These are phyloP conservation scores for Staurois parvus DNA, from an alignment of 2,797 vertebrate species.

Conservation along the genomic window DNA sequence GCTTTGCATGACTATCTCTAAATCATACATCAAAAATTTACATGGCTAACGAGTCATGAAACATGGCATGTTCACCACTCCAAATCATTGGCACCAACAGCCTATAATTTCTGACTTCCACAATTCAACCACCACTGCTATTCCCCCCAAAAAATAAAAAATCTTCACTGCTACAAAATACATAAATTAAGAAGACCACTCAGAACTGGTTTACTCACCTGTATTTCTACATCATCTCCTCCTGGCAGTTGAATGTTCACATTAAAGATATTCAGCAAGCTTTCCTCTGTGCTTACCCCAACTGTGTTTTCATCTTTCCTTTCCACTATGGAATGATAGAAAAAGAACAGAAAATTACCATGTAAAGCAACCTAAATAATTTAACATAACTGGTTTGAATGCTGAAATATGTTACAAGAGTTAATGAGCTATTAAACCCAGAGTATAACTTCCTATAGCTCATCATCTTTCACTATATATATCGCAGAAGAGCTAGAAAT, in stretches of 20 bases:
- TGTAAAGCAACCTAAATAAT: not conserved
- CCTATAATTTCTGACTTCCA: no score
- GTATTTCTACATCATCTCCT: constrained; percentile 81
- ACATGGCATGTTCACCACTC: no score
- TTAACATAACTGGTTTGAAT: not conserved
- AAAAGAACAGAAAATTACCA: not conserved
- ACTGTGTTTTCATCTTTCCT: not conserved
- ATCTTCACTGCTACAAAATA: not conserved
- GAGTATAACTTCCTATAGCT: no score
- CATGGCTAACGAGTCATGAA: no score
- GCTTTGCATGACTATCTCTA: no score
- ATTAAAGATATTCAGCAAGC: constrained; percentile 68
- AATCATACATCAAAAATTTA: no score
- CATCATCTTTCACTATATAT: no score
- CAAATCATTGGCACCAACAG: no score
- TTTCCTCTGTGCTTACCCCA: not conserved
- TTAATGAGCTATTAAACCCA: no score
- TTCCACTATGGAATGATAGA: not conserved
- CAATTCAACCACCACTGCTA: no score
- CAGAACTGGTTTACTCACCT: constrained; percentile 70
- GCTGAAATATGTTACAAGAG: not conserved
- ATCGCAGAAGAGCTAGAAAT: no score
- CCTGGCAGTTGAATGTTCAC: constrained; percentile 84
- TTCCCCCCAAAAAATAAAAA: no score
- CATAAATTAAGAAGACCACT: not conserved